These are phyloP conservation scores for Grapholita molesta DNA, from an alignment of 1,140 invertebrate genomes.

Conservation along the genomic window DNA sequence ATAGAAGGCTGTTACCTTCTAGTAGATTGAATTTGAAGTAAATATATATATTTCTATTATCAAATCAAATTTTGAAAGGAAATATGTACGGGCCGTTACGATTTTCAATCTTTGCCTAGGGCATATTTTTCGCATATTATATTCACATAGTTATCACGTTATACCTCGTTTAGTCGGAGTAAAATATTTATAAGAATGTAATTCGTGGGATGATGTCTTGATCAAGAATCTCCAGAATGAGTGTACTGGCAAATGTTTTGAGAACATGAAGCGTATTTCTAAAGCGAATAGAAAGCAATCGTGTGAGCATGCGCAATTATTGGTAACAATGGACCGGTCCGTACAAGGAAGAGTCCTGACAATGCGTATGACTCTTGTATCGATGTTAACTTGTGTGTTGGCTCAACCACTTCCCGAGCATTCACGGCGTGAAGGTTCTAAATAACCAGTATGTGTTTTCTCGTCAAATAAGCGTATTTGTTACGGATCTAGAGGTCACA, in stretches of 20 bases:
- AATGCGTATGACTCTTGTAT: conserved; percentile 4
- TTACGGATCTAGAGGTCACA: background rate
- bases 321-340: conserved; percentile 25
- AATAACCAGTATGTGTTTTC: background rate
- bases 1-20: no score
- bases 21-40: no score
- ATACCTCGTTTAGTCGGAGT: no score
- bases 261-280: conserved; percentile 19
- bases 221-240: background rate
- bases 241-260: conserved; percentile 10
- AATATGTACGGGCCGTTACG: no score
- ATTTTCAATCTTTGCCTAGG: no score
- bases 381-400: background rate
- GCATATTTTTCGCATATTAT: no score
- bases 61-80: no score
- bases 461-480: background rate
- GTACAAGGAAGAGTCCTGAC: conserved; percentile 3
- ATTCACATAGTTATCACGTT: no score
- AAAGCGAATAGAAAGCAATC: conserved; percentile 26
- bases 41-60: no score
- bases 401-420: background rate
- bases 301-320: conserved; percentile 25
- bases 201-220: background rate
- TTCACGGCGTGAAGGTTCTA: background rate
- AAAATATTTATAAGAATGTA: no score